Conservation (phyloP, 2,888 invertebrate genomes). For the Cheilosia variabilis region DNA sequence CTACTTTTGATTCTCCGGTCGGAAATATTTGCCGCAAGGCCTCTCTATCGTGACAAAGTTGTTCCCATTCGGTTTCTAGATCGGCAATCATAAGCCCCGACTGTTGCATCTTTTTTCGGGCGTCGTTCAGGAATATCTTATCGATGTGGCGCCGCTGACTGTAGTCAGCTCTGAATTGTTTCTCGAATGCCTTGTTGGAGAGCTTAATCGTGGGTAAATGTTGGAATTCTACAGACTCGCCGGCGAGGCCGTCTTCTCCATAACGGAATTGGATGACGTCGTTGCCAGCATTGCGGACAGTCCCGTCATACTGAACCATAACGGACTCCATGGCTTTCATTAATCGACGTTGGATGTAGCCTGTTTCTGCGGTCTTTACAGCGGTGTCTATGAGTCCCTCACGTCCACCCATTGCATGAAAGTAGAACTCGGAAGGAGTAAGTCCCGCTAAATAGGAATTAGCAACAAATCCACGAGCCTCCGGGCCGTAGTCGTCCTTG, state of each 20-base stretch:
- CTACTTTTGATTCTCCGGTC: conserved; percentile 97
- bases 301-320: conserved; percentile 98
- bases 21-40: conserved; percentile 95
- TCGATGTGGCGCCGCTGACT: conserved; percentile 93
- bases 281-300: conserved; percentile 96
- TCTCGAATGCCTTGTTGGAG: conserved; percentile 95
- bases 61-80: conserved; percentile 97
- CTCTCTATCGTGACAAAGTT: conserved; percentile 92
- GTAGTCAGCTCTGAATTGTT: conserved; percentile 96
- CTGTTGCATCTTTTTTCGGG: conserved; percentile 94
- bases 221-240: conserved; percentile 94
- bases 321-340: conserved; percentile 99
- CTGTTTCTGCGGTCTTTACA: conserved; percentile 99
- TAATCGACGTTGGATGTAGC: conserved; percentile 98
- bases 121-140: conserved; percentile 91
- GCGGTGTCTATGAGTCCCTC: conserved; percentile 99
- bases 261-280: conserved; percentile 94
- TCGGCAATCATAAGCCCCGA: conserved; percentile 92
- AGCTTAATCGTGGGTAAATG: conserved; percentile 88
- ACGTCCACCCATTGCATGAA: conserved; percentile 99
- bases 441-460: conserved; percentile 99
- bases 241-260: conserved; percentile 98
- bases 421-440: conserved; percentile 98
- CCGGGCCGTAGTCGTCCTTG: conserved; percentile 99
- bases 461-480: conserved; percentile 98